Conservation (phyloP, 2,888 invertebrate species). For the Phoenoteleia sp. region DNA sequence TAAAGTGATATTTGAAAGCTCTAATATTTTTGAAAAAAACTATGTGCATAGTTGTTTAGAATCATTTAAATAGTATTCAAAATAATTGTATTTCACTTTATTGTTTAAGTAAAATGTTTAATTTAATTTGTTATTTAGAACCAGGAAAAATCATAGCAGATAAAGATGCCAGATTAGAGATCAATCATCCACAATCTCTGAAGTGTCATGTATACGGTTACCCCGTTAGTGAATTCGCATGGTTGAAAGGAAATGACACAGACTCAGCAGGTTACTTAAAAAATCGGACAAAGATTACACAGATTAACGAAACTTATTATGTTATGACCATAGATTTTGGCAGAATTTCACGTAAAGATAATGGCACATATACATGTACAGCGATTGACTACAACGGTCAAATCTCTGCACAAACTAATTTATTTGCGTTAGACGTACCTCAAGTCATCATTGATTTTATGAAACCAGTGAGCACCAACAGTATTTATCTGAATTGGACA, state of each 20-base stretch:
- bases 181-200: constrained; percentile 87
- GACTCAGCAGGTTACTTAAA: constrained; percentile 84
- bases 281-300: constrained; percentile 83
- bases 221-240: constrained; percentile 88
- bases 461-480: constrained; percentile 92
- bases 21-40: too few species aligned
- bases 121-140: constrained; percentile 83
- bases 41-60: too few species aligned
- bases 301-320: constrained; percentile 88
- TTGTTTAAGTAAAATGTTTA: not conserved
- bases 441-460: constrained; percentile 91
- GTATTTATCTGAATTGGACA: constrained; percentile 95
- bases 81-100: too few species aligned
- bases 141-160: constrained; percentile 87
- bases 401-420: constrained; percentile 86
- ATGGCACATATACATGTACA: constrained; percentile 89
- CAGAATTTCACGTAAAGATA: constrained; percentile 90
- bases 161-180: constrained; percentile 87
- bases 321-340: constrained; percentile 88
- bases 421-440: constrained; percentile 91
- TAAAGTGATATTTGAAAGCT: too few species aligned
- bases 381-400: constrained; percentile 84
- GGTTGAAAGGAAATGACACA: constrained; percentile 88
- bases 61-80: too few species aligned
- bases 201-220: constrained; percentile 89